These are phyloP conservation scores for Illadopsis cleaveri DNA, from an alignment of 2,113 vertebrate genomes.

Conservation along the genomic window DNA sequence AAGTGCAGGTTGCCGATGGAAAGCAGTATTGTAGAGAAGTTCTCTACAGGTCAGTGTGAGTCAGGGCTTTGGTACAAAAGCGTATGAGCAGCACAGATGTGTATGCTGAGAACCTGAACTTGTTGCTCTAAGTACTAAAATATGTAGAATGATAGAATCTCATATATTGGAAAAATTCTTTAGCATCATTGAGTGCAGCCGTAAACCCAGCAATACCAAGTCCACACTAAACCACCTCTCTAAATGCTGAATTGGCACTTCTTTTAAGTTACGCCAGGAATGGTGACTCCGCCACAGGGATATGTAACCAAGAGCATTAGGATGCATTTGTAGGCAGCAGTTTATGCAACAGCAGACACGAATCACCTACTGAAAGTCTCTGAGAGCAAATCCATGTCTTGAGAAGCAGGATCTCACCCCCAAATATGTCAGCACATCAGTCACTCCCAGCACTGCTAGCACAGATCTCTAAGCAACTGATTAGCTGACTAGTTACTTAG, in stretches of 20 bases:
- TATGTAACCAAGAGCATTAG: neutral
- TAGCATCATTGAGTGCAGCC: neutral
- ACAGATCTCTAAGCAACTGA: neutral
- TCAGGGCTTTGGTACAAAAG: neutral
- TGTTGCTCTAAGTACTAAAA: neutral
- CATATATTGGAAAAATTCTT: neutral
- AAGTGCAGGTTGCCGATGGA: neutral
- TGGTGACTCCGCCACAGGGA: neutral
- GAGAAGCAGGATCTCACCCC: neutral
- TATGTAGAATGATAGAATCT: neutral
- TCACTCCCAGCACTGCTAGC: neutral
- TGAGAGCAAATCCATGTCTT: neutral
- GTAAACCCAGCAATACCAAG: neutral
- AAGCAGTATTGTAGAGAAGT: neutral
- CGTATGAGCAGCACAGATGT: fast-evolving
- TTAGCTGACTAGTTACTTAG: neutral
- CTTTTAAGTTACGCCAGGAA: neutral
- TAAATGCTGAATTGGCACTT: neutral
- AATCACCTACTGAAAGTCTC: neutral
- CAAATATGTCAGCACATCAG: neutral
- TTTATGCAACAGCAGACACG: neutral
- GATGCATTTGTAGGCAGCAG: neutral
- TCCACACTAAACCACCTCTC: neutral
- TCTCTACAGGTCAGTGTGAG: neutral
- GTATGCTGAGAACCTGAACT: neutral